Evolutionary conservation across 2,888 invertebrate genomes (phyloP), one percentile per base, ranked within the genome.

Genomic region (Microctonus aethiopoides): DNA sequence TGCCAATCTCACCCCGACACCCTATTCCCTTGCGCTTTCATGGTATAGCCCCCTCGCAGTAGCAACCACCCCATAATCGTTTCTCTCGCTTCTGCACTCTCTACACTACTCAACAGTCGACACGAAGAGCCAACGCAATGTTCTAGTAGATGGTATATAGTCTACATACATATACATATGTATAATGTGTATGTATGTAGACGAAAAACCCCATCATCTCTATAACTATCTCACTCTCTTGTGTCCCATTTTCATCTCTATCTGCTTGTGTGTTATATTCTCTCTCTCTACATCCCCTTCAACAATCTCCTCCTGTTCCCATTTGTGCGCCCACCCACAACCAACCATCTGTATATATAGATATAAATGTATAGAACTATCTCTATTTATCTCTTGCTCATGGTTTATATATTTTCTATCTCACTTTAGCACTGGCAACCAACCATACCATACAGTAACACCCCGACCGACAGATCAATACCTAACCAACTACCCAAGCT

Each of bases 381-480:
- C n/a, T n/a, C n/a, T n/a, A 29, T 29, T 29, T 54, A 75, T 41
- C 65, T 36, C 67, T 54, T 41, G 60, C 57, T 66, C 60, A 67
- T 68, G 56, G 46, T 51, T 51, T 29, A 22, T 36, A 16, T 24
- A 20, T 1, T 10, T 22, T n/a, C 34, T 32, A 32, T 52, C 46
- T 62, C 63, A 52, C 34, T 64, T 22, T 64, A 64, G 24, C 16
- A 20, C 16, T n/a, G 46, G n/a, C 46, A 46, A 39, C 39, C 78
- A 78, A 78, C 79, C 80, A 81, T 81, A 83, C 80, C 79, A 81
- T 81, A 81, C 83, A 77, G 83, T 83, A 83, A 83, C 83, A 83
- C 81, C 80, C 72, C 80, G 75, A 80, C 82, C 82, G 82, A 79
- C 83, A 83, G 83, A 83, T 83, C 83, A 83, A 83, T 83, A 83